Percentiles rank a stretch among this genome's conserved stretches.
phyloP scores from a whole-genome alignment of 2,888 invertebrate species.

The Patella caerulea region DNA sequence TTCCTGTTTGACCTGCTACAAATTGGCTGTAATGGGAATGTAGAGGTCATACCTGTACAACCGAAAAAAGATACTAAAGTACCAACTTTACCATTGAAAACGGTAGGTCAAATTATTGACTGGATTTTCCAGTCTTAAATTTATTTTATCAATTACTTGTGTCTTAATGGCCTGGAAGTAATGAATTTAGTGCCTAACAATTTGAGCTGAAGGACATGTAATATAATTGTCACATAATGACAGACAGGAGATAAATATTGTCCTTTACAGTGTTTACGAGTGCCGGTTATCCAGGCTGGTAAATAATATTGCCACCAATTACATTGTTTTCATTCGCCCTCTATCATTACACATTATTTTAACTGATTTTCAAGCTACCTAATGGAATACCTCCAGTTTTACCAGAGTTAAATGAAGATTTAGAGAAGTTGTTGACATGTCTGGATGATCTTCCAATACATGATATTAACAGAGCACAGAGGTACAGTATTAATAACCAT shows the following conservation, averaged over 20 bases:
- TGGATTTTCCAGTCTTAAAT: not conserved
- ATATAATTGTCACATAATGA: too few species aligned
- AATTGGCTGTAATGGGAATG: slow-evolving; percentile 43
- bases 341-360: not conserved
- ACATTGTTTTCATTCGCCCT: not conserved
- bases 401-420: slow-evolving; percentile 78
- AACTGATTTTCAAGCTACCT: slow-evolving; percentile 57
- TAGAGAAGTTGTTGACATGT: slow-evolving; percentile 79
- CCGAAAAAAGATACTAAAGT: too few species aligned
- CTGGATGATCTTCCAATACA: slow-evolving; percentile 83
- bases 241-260: too few species aligned
- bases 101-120: slow-evolving; percentile 34
- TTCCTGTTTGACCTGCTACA: slow-evolving; percentile 43
- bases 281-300: too few species aligned
- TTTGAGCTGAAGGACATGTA: too few species aligned
- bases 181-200: too few species aligned
- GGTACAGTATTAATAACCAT: slow-evolving; percentile 70
- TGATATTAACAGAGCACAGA: slow-evolving; percentile 79
- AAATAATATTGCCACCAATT: too few species aligned
- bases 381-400: slow-evolving; percentile 78
- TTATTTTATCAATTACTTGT: too few species aligned
- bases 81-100: slow-evolving; percentile 37
- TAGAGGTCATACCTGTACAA: slow-evolving; percentile 40
- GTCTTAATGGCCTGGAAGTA: too few species aligned
- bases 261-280: too few species aligned